These are phyloP conservation scores for Flabesymbios commensalis DNA, from an alignment of 2,888 invertebrate genomes.

Conservation along the genomic window DNA sequence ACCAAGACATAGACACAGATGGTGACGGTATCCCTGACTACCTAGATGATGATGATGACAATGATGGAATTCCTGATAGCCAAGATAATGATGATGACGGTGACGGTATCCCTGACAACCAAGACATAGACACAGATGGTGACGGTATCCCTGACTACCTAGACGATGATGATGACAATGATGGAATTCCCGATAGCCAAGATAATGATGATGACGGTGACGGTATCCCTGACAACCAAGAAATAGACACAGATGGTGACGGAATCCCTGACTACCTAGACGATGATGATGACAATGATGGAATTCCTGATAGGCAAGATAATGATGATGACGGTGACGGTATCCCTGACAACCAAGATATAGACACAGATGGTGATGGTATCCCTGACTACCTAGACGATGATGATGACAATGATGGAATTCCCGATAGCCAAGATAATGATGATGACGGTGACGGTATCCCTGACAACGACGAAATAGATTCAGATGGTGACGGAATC, in stretches of 20 bases:
- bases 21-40: constrained; percentile 1
- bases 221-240: constrained; percentile 43
- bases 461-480: constrained; percentile 4
- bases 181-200: constrained; percentile 30
- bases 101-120: constrained; percentile 35
- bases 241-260: constrained; percentile 37
- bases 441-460: constrained; percentile 5
- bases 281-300: constrained; percentile 39
- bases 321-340: constrained; percentile 35
- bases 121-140: constrained; percentile 42
- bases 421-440: constrained; percentile 2
- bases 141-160: constrained; percentile 33
- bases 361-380: constrained; percentile 18
- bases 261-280: constrained; percentile 38
- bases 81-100: constrained; percentile 36
- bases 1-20: constrained; percentile 1
- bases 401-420: constrained; percentile 17
- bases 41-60: neutral
- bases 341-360: constrained; percentile 33
- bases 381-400: constrained; percentile 34
- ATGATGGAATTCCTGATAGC: constrained; percentile 10
- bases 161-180: constrained; percentile 30
- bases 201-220: constrained; percentile 26
- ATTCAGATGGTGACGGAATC: constrained; percentile 33
- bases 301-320: constrained; percentile 31